These are phyloP conservation scores for Leuctra nigra DNA, from an alignment of 2,888 invertebrate genomes.

Conservation along the genomic window DNA sequence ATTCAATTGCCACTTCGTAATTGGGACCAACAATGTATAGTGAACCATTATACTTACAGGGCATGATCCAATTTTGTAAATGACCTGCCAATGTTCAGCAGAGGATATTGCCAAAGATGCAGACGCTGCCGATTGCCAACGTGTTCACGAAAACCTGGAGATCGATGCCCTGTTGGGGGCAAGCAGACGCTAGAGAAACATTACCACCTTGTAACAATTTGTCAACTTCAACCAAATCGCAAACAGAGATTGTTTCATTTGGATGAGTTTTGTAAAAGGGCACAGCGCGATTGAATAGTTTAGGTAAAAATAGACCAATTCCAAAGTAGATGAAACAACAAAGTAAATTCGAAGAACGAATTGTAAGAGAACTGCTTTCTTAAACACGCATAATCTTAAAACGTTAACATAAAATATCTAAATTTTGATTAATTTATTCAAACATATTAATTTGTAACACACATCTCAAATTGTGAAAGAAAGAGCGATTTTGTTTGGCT, in stretches of 20 bases:
- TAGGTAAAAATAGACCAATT: slow-evolving; percentile 69
- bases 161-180: slow-evolving; percentile 49
- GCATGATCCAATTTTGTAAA: slow-evolving; percentile 37
- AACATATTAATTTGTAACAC: too few species aligned
- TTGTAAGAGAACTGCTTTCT: too few species aligned
- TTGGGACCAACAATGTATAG: too few species aligned
- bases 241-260: slow-evolving; percentile 44
- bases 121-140: slow-evolving; percentile 57
- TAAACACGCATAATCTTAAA: too few species aligned
- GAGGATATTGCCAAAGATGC: slow-evolving; percentile 55
- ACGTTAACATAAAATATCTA: too few species aligned
- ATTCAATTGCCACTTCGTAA: too few species aligned
- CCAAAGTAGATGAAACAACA: too few species aligned
- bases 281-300: slow-evolving; percentile 57
- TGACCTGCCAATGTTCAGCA: slow-evolving; percentile 52
- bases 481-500: too few species aligned
- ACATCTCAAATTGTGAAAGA: too few species aligned
- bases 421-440: too few species aligned
- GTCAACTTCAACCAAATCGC: slow-evolving; percentile 38
- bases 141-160: slow-evolving; percentile 56
- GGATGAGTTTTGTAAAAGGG: slow-evolving; percentile 38
- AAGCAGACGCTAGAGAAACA: slow-evolving; percentile 6
- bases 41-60: slow-evolving; percentile 34
- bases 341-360: too few species aligned
- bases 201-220: neutral